A percentile compares a stretch with the other conserved stretches of the same genome.
These are phyloP conservation scores for Umimayanthus kanabou DNA, from an alignment of 92 coral and sea anemone species.

Conservation along the genomic window DNA sequence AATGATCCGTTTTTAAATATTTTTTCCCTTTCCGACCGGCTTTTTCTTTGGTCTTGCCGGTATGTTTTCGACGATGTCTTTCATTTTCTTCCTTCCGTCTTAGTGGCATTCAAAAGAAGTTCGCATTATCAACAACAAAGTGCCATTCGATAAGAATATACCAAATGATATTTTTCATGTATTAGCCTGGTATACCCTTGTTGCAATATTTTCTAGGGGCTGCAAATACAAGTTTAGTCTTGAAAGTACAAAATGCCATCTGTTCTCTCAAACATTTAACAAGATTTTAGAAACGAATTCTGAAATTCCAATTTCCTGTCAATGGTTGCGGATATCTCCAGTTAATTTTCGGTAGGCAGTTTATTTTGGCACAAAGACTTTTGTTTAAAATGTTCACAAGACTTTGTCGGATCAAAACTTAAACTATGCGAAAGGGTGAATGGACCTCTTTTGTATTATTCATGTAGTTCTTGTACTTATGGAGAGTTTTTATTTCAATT, in stretches of 20 bases:
- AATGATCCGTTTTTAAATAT: not conserved
- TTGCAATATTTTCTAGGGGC: not conserved
- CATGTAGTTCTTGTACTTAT: not conserved
- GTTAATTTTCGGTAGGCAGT: conserved; percentile 1
- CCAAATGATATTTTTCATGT: not conserved
- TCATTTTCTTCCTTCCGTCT: not conserved
- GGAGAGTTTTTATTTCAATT: conserved; percentile 5
- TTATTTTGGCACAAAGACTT: not conserved
- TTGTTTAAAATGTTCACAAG: conserved; percentile 12
- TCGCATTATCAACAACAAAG: not conserved
- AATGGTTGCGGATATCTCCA: not conserved
- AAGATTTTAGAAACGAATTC: conserved; percentile 13
- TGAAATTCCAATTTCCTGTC: conserved; percentile 12
- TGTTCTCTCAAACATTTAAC: conserved; percentile 13
- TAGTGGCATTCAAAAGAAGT: not conserved
- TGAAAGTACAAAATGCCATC: conserved; percentile 25
- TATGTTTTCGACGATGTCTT: not conserved
- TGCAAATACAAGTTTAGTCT: conserved; percentile 8
- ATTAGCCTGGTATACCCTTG: not conserved
- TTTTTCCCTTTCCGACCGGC: not conserved
- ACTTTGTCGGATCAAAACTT: not conserved
- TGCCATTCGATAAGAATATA: not conserved
- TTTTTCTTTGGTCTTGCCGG: not conserved
- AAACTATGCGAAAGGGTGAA: conserved; percentile 16
- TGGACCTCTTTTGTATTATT: conserved; percentile 17